phyloP scores from a whole-genome alignment of 2,113 vertebrate genomes.

The Prinia subflava region DNA sequence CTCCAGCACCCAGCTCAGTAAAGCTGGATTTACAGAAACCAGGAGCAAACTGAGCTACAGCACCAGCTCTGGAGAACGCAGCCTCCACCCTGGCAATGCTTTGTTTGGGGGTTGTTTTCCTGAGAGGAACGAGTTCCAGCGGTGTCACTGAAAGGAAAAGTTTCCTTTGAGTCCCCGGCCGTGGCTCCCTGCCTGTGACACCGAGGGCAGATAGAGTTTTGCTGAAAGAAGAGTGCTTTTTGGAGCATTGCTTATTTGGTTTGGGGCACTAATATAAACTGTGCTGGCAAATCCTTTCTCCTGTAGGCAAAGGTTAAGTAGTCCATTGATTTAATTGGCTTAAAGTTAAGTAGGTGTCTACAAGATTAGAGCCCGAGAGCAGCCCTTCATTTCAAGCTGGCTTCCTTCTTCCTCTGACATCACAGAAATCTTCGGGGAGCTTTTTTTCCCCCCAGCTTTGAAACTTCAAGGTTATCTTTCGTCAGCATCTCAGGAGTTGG shows the following conservation, averaged over 20 bases:
- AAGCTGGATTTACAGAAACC: background rate
- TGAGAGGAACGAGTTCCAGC: background rate
- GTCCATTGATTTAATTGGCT: constrained; percentile 65
- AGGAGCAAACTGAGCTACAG: background rate
- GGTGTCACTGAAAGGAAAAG: background rate
- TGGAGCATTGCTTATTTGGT: constrained; percentile 60
- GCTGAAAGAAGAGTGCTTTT: constrained; percentile 58
- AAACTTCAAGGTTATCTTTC: constrained; percentile 37
- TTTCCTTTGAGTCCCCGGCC: background rate
- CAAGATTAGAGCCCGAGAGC: constrained; percentile 49
- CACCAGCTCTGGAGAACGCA: background rate
- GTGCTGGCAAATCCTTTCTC: constrained; percentile 63
- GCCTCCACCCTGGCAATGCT: background rate
- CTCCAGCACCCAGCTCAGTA: no score
- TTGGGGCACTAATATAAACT: constrained; percentile 66
- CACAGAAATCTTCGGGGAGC: background rate
- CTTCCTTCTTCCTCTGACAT: constrained; percentile 63
- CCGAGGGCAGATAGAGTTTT: constrained; percentile 16
- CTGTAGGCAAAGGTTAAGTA: constrained; percentile 67
- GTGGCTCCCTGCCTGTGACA: background rate
- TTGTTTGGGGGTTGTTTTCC: background rate
- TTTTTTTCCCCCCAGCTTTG: constrained; percentile 14
- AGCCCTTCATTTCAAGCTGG: constrained; percentile 51
- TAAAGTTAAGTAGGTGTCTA: constrained; percentile 68
- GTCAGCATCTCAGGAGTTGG: constrained; percentile 44